Conservation (phyloP, 2,888 invertebrate species). For the Gisinianus flammeolus region DNA sequence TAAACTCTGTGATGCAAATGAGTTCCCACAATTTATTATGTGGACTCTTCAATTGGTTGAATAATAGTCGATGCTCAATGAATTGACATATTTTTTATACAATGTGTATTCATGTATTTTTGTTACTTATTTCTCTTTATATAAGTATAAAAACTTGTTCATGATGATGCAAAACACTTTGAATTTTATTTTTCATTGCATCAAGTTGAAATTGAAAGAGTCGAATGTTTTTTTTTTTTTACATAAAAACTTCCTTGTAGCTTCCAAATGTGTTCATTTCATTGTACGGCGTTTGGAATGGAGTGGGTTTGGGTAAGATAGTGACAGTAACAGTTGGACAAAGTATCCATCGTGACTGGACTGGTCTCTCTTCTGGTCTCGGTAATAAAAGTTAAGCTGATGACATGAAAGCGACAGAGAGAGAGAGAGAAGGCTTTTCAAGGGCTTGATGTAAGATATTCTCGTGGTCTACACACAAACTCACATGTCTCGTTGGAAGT, state of each 20-base stretch:
- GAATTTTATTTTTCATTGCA: background rate
- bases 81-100: too few species aligned
- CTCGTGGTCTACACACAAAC: background rate
- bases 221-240: too few species aligned
- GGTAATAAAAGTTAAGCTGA: constrained; percentile 33
- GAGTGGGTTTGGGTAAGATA: background rate
- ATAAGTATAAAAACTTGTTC: too few species aligned
- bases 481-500: background rate
- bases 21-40: too few species aligned
- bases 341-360: constrained; percentile 5
- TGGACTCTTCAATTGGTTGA: too few species aligned
- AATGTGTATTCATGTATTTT: too few species aligned
- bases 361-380: background rate
- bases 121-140: too few species aligned
- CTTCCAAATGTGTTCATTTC: too few species aligned
- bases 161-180: background rate
- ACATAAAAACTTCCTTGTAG: too few species aligned
- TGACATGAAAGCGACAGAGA: constrained; percentile 14
- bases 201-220: background rate
- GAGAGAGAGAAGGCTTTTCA: background rate
- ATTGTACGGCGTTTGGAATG: too few species aligned
- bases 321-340: constrained; percentile 12
- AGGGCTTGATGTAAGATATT: constrained; percentile 1
- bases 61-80: too few species aligned
- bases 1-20: too few species aligned